Evolutionary conservation across 2,797 vertebrate species (phyloP).

Genomic region (Falco rusticolus): DNA sequence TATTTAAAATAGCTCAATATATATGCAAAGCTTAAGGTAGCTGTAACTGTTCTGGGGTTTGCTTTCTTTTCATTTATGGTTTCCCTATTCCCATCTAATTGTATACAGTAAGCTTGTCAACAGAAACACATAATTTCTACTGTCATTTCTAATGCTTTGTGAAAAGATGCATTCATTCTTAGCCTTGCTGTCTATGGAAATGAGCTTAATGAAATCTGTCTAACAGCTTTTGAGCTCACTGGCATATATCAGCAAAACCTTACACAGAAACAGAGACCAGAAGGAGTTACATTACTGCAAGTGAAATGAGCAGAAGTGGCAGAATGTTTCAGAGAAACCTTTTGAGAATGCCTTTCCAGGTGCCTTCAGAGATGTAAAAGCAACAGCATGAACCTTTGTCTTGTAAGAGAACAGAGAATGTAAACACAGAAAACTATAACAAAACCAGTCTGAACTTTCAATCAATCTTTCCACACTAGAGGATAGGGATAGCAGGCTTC

Average conservation of each 20-base stretch:
- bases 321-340: neutral
- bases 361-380: neutral
- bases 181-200: neutral
- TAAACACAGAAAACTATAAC: neutral
- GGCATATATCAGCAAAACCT: neutral
- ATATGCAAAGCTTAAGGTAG: neutral
- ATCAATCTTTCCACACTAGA: neutral
- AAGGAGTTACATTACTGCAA: neutral
- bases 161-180: neutral
- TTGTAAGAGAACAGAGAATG: neutral
- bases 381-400: neutral
- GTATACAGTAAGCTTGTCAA: neutral
- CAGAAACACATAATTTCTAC: neutral
- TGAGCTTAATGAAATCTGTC: neutral
- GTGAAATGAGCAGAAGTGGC: neutral
- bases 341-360: neutral
- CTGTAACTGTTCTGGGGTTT: neutral
- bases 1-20: neutral
- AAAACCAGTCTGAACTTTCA: neutral
- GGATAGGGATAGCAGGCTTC: neutral
- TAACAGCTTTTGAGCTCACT: neutral
- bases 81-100: neutral
- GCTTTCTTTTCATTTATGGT: neutral
- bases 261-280: neutral
- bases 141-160: neutral